Evolutionary conservation across 1,140 invertebrate species (phyloP), one percentile per base, ranked within the genome.

Genomic region (Cheumatopsyche charites): DNA sequence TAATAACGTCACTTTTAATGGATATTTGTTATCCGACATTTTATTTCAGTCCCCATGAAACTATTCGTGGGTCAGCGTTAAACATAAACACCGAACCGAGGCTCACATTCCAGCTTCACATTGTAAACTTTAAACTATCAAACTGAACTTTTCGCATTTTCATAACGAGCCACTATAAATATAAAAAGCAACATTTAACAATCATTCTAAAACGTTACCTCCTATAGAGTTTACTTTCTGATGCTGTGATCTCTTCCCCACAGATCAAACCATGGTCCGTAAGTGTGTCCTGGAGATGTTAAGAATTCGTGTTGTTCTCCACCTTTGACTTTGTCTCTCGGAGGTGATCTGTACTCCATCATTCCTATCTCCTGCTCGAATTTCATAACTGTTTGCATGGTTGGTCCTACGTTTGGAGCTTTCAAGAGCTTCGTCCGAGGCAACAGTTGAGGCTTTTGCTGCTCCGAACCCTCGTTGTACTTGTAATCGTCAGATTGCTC

Each of bases 261-360:
- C 43, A 94, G 86, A 81, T 94, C 92, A 77, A 93, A 94, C 93
- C 93, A 95, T 0, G 92, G 92, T 0, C 92, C 92, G 79, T 92
- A 94, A 71, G 91, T 91, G 78, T 87, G 82, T 26, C 86, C 84
- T 41, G 88, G 87, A 67, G 80, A 80, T 75, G 88, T 86, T 62
- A 88, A 85, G 62, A 88, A 82, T 70, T 86, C 86, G 21, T 81
- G 80, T 5, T 77, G 79, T 42, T 84, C 80, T 45, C 85, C 82
- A 0, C 82, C 81, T 70, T 79, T 82, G 71, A 81, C 82, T 66
- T 85, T 74, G 26, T 85, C 79, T 42, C 80, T 77, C 63, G 86
- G 79, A 42, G 82, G 78, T 4, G 77, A 81, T 61, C 81, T 82
- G 67, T 86, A 86, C 49, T 83, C 80, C 77, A 83, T 80, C 17